These are phyloP conservation scores for Anoura caudifer DNA, from an alignment of 2,113 vertebrate genomes.

Conservation along the genomic window DNA sequence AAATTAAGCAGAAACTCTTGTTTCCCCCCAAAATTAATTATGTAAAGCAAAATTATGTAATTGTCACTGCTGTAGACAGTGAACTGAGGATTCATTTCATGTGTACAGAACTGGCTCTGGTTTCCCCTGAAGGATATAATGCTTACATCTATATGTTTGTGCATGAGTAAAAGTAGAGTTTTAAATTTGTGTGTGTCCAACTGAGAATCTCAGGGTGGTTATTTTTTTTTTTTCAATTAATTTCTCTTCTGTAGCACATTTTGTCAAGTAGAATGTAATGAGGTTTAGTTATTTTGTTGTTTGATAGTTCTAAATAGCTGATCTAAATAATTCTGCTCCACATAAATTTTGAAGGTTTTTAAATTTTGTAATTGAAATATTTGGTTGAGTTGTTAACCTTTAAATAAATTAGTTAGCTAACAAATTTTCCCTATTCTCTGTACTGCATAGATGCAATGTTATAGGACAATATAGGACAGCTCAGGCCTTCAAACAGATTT, in stretches of 20 bases:
- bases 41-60: neutral
- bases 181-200: neutral
- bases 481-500: neutral
- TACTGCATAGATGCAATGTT: neutral
- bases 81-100: neutral
- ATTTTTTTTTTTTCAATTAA: neutral
- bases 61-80: neutral
- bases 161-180: neutral
- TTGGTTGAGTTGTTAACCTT: neutral
- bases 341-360: neutral
- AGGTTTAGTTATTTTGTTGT: neutral
- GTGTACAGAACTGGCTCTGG: neutral
- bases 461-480: neutral
- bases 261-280: conserved; percentile 6
- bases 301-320: neutral
- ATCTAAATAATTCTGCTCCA: neutral
- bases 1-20: neutral
- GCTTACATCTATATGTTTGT: neutral
- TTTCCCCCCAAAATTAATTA: neutral
- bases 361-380: conserved; percentile 22
- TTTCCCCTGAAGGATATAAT: neutral
- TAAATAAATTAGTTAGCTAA: neutral
- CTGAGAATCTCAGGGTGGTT: neutral
- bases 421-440: neutral
- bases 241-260: neutral